These are phyloP conservation scores for Zaprionus obscuricornis DNA, from an alignment of 2,888 invertebrate genomes.

Conservation along the genomic window DNA sequence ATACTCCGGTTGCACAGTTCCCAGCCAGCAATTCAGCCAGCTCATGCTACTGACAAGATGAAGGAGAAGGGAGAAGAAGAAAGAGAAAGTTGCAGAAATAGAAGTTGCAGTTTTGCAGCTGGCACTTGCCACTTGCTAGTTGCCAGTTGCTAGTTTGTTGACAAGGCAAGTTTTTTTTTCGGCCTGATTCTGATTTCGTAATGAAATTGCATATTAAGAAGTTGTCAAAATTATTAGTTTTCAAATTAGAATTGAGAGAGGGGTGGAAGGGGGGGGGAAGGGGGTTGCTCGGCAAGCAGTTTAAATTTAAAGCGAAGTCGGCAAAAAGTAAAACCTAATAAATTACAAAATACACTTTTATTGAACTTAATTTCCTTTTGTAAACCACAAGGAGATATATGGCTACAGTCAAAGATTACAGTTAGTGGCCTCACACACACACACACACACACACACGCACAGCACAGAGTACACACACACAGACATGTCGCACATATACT, in stretches of 20 bases:
- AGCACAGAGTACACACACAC: background rate
- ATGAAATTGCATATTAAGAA: constrained; percentile 67
- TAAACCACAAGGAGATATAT: constrained; percentile 68
- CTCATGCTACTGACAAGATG: no score
- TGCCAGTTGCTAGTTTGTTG: constrained; percentile 7
- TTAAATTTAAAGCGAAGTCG: constrained; percentile 14
- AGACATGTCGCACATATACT: constrained; percentile 1
- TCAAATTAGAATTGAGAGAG: constrained; percentile 37
- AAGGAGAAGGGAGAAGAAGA: constrained; percentile 4
- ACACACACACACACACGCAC: constrained; percentile 23
- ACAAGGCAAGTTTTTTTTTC: background rate
- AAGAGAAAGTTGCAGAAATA: background rate
- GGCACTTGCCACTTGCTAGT: constrained; percentile 13
- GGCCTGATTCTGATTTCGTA: constrained; percentile 27
- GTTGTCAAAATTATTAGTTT: constrained; percentile 66
- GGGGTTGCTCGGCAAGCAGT: constrained; percentile 15
- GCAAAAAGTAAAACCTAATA: constrained; percentile 50
- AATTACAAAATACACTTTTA: constrained; percentile 70
- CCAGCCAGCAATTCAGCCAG: no score
- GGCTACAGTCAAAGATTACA: constrained; percentile 69
- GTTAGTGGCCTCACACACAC: constrained; percentile 43
- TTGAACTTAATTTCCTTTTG: constrained; percentile 77
- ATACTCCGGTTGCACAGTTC: constrained; percentile 76
- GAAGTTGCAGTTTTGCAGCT: constrained; percentile 14
- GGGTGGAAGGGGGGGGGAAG: no score